Conservation (phyloP, 2,797 vertebrate species). For the Bradypus variegatus region DNA sequence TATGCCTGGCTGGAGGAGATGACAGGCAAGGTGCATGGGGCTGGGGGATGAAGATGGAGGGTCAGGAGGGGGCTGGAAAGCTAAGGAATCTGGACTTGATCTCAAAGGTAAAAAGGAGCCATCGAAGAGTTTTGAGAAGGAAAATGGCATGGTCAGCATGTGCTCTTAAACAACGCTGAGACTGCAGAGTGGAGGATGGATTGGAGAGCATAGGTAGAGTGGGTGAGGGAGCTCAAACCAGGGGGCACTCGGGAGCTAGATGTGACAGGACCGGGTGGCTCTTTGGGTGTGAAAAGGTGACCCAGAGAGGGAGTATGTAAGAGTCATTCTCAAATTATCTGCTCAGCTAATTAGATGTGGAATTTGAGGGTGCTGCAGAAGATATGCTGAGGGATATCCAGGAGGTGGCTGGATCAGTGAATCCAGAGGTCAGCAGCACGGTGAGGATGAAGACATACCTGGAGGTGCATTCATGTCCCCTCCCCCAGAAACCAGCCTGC, state of each 20-base stretch:
- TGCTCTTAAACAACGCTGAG: fast-evolving
- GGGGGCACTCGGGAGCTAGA: not conserved
- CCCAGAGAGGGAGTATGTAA: not conserved
- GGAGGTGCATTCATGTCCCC: not conserved
- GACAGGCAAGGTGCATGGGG: too few species aligned
- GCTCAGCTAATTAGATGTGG: not conserved
- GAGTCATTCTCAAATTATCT: not conserved
- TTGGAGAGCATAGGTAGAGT: not conserved
- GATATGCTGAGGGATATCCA: not conserved
- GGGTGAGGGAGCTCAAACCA: not conserved
- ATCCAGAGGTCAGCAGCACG: not conserved
- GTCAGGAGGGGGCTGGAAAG: not conserved
- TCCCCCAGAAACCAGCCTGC: not conserved
- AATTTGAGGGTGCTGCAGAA: not conserved
- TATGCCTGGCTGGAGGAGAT: not conserved
- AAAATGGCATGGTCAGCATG: not conserved
- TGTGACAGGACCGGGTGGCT: not conserved
- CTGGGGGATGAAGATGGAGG: not conserved
- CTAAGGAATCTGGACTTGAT: not conserved
- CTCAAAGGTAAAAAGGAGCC: not conserved
- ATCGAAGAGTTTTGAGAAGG: not conserved
- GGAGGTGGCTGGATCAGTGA: not conserved
- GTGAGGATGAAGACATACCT: fast-evolving
- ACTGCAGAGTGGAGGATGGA: not conserved
- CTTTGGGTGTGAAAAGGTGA: too few species aligned